Evolutionary conservation across 2,888 invertebrate genomes (phyloP), one percentile per base, ranked within the genome.

Genomic region (Steinernema scapterisci): DNA sequence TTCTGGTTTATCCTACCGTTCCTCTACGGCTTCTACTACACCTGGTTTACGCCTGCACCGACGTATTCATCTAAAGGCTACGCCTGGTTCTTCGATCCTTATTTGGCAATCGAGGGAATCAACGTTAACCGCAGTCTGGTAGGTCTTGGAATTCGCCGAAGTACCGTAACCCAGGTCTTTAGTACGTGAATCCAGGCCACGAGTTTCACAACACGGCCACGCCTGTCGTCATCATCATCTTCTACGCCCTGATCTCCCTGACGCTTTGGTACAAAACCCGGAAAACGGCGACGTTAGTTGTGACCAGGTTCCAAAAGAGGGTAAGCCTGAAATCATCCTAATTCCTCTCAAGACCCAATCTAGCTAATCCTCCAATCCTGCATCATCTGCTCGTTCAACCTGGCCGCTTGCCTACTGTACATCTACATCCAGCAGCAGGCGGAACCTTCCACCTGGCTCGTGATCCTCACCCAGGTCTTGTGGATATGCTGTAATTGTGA

Each of bases 31-130:
- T 73, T 73, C 25, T 73, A 73, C 45, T 73, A 31, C 38, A 52
- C 45, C 38, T 46, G 51, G 25, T 63, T 73, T 23, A 54, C 54
- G n/a, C 48, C 63, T 16, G 52, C 73, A 11, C 44, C 45, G 11
- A 45, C 54, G 51, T 73, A 46, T 19, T 52, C 44, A 44, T 46
- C 46, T 2, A 46, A 52, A 25, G 73, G 52, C 11, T 73, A 38
- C 31, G 73, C 73, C 54, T 45, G 73, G 31, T 73, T 73, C 63
- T 73, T 73, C 25, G 73, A 73, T 48, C 73, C 73, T 13, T 73
- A 63, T 56, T 23, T 73, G 9, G 73, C 56, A 0, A 63, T 48
- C 2, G 11, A 16, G 48, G 16, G n/a, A 6, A 48, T 48, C 16
- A 16, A 48, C 48, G 19, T 48, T 16, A 5, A 48, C 48, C 6